Evolutionary conservation across 2,113 vertebrate species (phyloP), one percentile per base, ranked within the genome.

Genomic region (Cyprinus carpio): DNA sequence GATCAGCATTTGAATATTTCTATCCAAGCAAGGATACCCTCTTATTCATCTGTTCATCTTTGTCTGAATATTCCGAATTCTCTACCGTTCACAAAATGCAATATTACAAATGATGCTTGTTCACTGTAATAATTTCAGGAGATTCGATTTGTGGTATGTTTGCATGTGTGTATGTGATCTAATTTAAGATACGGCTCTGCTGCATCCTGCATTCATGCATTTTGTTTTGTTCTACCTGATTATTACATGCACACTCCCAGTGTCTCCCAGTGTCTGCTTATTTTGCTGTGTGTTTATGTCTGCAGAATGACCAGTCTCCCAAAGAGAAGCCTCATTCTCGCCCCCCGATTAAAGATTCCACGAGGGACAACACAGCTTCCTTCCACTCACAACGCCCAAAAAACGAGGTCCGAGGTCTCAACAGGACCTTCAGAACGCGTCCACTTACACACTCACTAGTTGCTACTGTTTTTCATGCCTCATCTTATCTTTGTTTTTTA

Each of bases 301-400:
- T 94, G 93, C 95, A 96, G 92, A 96, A 91, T 91, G 95, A 97
- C 84, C 94, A 94, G 90, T 95, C 96, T 85, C 93, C 93, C 90
- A 94, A 94, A 93, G 95, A 96, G 92, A 93, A 95, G 93, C 94
- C 93, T 90, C 95, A 95, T 91, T 92, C 93, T 54, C 95, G 94
- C 87, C 92, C 93, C 88, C 92, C 94, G 78, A 95, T 95, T 90
- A 96, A 96, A 95, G 94, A 96, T 83, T 93, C 94, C 77, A 95
- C 94, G 90, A 91, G 95, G 94, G 94, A 95, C 92, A 91, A 95
- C 92, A 90, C 91, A 86, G 89, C 93, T 90, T 92, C 94, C 83
- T 97, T 96, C 94, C 94, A 96, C 74, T 89, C 94, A 81, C 94
- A 95, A 86, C 84, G 86, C 84, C 93, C 95, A 91, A 97, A 96